Conservation (phyloP, 2,888 invertebrate species). For the Callyntrura sp. region DNA sequence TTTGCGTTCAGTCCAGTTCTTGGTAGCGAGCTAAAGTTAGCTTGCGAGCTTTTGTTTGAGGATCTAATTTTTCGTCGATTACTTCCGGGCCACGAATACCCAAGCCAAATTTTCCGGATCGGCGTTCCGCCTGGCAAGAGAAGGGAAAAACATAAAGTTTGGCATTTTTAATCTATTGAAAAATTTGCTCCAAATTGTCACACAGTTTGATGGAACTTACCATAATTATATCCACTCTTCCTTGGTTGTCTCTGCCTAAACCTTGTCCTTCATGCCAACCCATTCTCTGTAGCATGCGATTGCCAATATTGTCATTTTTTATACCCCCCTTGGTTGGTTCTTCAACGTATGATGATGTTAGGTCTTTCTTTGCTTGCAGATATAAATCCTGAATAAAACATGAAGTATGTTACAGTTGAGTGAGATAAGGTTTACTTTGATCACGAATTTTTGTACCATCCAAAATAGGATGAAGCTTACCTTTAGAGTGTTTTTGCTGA, state of each 20-base stretch:
- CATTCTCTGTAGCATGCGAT: slow-evolving; percentile 98
- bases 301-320: slow-evolving; percentile 96
- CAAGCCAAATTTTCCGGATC: slow-evolving; percentile 92
- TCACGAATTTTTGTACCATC: no score
- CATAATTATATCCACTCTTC: slow-evolving; percentile 96
- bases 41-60: slow-evolving; percentile 95
- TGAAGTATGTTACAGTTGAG: no score
- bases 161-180: no score
- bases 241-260: slow-evolving; percentile 95
- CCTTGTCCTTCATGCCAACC: slow-evolving; percentile 99
- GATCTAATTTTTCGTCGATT: slow-evolving; percentile 93
- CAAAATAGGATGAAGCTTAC: no score
- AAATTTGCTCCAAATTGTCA: neutral
- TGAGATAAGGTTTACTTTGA: neutral
- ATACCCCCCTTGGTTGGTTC: slow-evolving; percentile 90
- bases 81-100: slow-evolving; percentile 93
- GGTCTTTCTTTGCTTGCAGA: slow-evolving; percentile 87
- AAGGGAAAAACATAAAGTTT: slow-evolving; percentile 50
- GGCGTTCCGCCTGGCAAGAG: slow-evolving; percentile 87
- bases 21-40: slow-evolving; percentile 95
- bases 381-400: slow-evolving; percentile 88
- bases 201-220: slow-evolving; percentile 86
- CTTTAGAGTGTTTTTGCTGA: slow-evolving; percentile 88
- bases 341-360: slow-evolving; percentile 85
- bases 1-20: slow-evolving; percentile 92